phyloP scores from a whole-genome alignment of 2,888 invertebrate genomes.

The Drosophila hamatofila region DNA sequence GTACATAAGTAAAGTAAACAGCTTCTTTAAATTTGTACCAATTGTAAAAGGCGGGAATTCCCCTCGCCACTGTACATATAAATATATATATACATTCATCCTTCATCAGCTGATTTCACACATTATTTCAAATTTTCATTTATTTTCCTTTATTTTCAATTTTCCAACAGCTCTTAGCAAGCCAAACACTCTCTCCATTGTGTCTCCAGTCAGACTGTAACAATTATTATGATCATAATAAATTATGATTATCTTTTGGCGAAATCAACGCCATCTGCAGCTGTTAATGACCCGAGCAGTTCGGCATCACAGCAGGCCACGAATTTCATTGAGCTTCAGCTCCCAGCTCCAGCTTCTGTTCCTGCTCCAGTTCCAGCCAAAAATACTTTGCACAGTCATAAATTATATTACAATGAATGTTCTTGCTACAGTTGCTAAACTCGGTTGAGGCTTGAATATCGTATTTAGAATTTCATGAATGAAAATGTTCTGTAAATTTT shows the following conservation, averaged over 20 bases:
- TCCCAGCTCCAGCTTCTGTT: constrained; percentile 9
- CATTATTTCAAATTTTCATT: background rate
- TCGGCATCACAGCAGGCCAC: constrained; percentile 31
- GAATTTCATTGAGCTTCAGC: constrained; percentile 19
- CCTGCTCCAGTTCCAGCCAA: constrained; percentile 7
- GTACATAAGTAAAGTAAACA: no score
- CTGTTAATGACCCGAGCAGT: constrained; percentile 61
- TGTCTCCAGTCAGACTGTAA: background rate
- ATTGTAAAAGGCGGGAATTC: no score
- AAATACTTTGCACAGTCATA: constrained; percentile 37
- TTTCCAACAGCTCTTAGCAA: background rate
- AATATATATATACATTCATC: background rate
- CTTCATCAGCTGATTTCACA: no score
- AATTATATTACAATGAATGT: constrained; percentile 64
- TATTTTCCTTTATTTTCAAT: background rate
- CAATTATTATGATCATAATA: constrained; percentile 19
- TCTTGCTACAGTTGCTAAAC: background rate
- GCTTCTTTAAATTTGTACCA: no score
- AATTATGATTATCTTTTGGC: constrained; percentile 27
- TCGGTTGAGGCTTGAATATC: background rate
- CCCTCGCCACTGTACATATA: no score
- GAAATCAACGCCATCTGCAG: constrained; percentile 28
- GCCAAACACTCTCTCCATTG: background rate
- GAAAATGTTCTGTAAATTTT: constrained; percentile 26
- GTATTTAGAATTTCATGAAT: background rate